These are phyloP conservation scores for Sinocyclocheilus anshuiensis DNA, from an alignment of 2,113 vertebrate genomes.

Conservation along the genomic window DNA sequence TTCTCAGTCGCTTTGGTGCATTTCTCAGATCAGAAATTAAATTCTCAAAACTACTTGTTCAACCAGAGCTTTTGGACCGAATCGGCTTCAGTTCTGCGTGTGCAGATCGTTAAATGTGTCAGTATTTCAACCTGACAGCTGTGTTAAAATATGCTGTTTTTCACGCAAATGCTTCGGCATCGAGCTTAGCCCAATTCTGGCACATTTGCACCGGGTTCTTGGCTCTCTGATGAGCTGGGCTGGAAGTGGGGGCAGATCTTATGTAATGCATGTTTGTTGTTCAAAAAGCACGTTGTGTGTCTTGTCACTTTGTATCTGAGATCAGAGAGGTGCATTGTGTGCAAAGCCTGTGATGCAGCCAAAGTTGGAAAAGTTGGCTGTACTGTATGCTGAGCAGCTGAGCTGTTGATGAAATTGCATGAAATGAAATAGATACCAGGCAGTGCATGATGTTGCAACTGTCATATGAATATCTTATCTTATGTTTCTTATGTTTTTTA, in stretches of 20 bases:
- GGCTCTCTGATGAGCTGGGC: neutral
- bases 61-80: neutral
- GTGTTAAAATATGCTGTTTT: neutral
- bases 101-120: neutral
- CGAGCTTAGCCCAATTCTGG: neutral
- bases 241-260: conserved; percentile 23
- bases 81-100: neutral
- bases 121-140: neutral
- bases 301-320: conserved; percentile 18
- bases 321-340: conserved; percentile 6
- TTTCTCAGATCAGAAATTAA: too few species aligned
- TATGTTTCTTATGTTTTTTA: neutral
- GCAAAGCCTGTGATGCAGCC: neutral
- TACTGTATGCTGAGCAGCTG: neutral
- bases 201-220: neutral
- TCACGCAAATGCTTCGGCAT: conserved; percentile 37
- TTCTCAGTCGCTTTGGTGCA: too few species aligned
- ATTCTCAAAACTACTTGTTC: too few species aligned
- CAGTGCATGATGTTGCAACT: neutral
- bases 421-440: neutral
- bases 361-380: neutral
- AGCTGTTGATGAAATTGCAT: neutral
- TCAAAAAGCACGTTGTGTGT: neutral
- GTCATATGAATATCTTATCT: neutral
- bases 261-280: conserved; percentile 34